Evolutionary conservation across 1,140 invertebrate genomes (phyloP).

Genomic region (Saxidomus purpurata): DNA sequence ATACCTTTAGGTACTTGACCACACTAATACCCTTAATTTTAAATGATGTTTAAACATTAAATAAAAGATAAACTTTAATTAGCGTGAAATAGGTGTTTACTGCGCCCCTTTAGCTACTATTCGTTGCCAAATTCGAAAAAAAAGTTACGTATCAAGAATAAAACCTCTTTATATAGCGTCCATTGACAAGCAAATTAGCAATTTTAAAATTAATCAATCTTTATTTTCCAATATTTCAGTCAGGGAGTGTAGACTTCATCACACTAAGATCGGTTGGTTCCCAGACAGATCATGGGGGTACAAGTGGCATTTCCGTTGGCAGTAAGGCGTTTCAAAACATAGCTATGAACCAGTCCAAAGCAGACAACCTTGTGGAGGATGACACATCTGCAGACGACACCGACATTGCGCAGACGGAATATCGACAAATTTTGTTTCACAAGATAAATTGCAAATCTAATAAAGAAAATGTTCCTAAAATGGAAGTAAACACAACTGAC

Average conservation of each 20-base stretch:
- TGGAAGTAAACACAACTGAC: background rate
- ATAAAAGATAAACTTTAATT: too few relatives aligned
- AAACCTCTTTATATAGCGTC: too few relatives aligned
- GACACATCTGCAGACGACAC: background rate
- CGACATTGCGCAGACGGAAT: slow-evolving; percentile 14
- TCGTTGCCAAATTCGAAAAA: too few relatives aligned
- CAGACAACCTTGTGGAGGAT: background rate
- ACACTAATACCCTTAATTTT: too few relatives aligned
- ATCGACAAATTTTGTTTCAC: slow-evolving; percentile 35
- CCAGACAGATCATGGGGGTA: slow-evolving; percentile 16
- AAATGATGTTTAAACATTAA: too few relatives aligned
- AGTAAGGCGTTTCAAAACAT: background rate
- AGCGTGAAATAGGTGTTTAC: too few relatives aligned
- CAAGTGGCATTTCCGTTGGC: background rate
- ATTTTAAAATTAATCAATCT: too few relatives aligned
- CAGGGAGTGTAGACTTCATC: slow-evolving; percentile 7
- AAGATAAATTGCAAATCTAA: background rate
- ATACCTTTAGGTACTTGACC: too few relatives aligned
- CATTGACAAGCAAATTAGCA: too few relatives aligned
- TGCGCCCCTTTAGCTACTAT: too few relatives aligned
- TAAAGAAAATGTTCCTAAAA: background rate
- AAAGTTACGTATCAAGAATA: too few relatives aligned
- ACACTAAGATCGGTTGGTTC: slow-evolving; percentile 26
- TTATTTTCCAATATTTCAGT: slow-evolving; percentile 39
- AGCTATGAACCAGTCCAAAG: background rate